Percentiles rank a stretch among this genome's conserved stretches.
Evolutionary conservation across 1,140 invertebrate species (phyloP).

Genomic region (Cardiocondyla obscurior): DNA sequence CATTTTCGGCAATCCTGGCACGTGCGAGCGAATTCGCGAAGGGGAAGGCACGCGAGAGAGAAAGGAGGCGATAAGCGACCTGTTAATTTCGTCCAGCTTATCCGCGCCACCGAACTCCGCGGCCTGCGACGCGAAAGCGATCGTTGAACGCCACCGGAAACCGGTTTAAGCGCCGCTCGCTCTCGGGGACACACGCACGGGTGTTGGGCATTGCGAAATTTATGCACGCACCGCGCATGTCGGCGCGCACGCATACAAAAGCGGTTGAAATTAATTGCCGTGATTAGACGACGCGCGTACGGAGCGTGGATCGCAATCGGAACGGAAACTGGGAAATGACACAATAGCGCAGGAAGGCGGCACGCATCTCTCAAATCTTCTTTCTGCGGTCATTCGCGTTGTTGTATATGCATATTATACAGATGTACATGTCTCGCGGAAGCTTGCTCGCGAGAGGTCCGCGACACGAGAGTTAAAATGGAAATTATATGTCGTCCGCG

Average conservation of each 20-base stretch:
- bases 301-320: background rate
- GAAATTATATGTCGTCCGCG: slow-evolving; percentile 5
- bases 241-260: slow-evolving; percentile 18
- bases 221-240: slow-evolving; percentile 6
- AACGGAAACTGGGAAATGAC: slow-evolving; percentile 8
- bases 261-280: slow-evolving; percentile 33
- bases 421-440: background rate
- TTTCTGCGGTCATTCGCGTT: background rate
- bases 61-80: slow-evolving; percentile 17
- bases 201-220: slow-evolving; percentile 23
- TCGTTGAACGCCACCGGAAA: slow-evolving; percentile 48
- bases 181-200: background rate
- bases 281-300: slow-evolving; percentile 13
- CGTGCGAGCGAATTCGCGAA: slow-evolving; percentile 1
- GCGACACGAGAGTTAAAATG: slow-evolving; percentile 10
- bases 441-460: background rate
- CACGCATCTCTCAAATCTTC: background rate
- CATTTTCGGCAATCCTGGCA: background rate
- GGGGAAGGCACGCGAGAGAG: background rate
- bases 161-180: slow-evolving; percentile 36
- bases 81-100: slow-evolving; percentile 52
- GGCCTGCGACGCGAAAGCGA: slow-evolving; percentile 35
- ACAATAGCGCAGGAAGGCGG: background rate
- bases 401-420: background rate
- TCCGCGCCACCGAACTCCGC: background rate